Evolutionary conservation across 2,113 vertebrate species (phyloP), one percentile per base, ranked within the genome.

Genomic region (Empidonax traillii): DNA sequence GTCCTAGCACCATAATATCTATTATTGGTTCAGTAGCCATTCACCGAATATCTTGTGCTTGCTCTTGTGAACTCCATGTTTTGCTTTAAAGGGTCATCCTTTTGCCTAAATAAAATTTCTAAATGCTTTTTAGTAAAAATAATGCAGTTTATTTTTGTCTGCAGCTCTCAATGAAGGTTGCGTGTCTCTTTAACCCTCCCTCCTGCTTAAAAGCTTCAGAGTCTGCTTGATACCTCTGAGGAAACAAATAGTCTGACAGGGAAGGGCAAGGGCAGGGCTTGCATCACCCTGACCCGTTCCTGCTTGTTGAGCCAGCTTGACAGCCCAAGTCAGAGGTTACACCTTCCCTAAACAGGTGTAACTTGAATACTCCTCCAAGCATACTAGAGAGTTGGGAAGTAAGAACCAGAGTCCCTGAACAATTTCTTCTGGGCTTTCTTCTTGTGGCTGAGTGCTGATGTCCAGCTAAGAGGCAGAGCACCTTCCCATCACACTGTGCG

Each of bases 291-390:
- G 90, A 90, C 95, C 83, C 33, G 85, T 62, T 89, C 83, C 58
- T 96, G 93, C 93, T 68, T 90, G 94, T 95, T 82, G 58, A 96
- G 94, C 94, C 88, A 96, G 96, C 95, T 90, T 47, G 14, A 93
- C 96, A 96, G 83, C 92, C 90, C 90, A 72, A 93, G 83, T 93
- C 65, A 93, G 85, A 96, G 80, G 96, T 96, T 85, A 90, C 90
- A 91, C 90, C 96, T 97, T 95, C 83, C 82, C 76, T 61, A 93
- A 96, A 95, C 93, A 92, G 49, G 92, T 95, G 95, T 37, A 94
- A 94, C 92, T 95, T 68, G 92, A 86, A 93, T 84, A 30, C 53
- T 95, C 73, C 58, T 93, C 66, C 46, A 58, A 51, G 25, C 20
- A 37, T 55, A 37, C 76, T 43, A 66, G 66, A 90, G 65, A 93